These are phyloP conservation scores for Petroica traversi DNA, from an alignment of 2,113 vertebrate species.

Conservation along the genomic window DNA sequence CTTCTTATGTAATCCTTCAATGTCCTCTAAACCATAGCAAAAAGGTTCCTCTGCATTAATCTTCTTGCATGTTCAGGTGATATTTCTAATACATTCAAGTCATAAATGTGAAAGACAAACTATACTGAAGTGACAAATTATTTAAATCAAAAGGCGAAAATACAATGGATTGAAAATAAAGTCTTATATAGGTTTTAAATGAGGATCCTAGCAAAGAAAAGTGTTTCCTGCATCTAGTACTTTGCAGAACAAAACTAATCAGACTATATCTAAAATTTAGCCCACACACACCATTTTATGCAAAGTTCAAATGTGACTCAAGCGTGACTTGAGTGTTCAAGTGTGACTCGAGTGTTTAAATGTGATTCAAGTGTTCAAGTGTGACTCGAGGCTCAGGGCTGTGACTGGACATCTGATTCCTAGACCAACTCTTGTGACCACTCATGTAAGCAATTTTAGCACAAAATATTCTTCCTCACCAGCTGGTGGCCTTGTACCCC, in stretches of 20 bases:
- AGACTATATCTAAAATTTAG: background rate
- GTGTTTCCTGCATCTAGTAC: background rate
- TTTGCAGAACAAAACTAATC: background rate
- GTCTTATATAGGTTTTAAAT: background rate
- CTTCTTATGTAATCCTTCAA: background rate
- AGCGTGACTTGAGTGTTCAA: background rate
- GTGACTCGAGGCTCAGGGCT: background rate
- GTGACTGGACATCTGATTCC: background rate
- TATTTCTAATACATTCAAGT: background rate
- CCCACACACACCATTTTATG: background rate
- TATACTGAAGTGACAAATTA: background rate
- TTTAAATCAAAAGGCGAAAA: background rate
- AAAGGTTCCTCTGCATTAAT: background rate
- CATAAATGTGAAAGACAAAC: background rate
- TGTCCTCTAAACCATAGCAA: background rate
- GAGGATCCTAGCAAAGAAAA: background rate
- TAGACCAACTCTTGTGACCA: background rate
- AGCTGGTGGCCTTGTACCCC: background rate
- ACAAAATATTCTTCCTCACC: background rate
- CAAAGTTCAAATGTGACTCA: background rate
- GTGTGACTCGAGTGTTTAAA: background rate
- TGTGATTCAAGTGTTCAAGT: background rate
- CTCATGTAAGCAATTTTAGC: background rate
- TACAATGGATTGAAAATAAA: background rate
- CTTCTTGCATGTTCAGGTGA: background rate